Base-by-base conservation (phyloP, 2,113 vertebrate species). In the Tragelaphus imberbis region DNA sequence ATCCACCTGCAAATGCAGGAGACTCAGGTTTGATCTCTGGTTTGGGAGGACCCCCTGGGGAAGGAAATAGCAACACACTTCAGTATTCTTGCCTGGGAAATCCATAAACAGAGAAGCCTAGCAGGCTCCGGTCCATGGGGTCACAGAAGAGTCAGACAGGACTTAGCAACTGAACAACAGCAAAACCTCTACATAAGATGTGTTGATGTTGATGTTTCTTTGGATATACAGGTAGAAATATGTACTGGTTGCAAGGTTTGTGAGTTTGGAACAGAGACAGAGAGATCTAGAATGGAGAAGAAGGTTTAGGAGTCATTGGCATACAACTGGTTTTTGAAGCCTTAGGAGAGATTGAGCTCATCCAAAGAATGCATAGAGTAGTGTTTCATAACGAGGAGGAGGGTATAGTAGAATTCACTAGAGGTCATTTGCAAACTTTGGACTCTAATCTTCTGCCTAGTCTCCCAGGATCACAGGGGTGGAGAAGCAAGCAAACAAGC, bases 71-170 rank as follows among this genome's bases (percentile, higher is more conserved):
- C 40, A 44, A 44, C 71, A 40, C 23, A 14, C 3, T 77, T 12
- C 23, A 27, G 13, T 77, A 77, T 44, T 44, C 71, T 44, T 27
- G 71, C 71, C 71, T 27, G 71, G 36, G 6, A 44, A 77, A 44
- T 44, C 71, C 71, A 44, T 44, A 3, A 44, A 7, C 36, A 77
- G 36, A 77, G 21, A 44, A 77, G 36, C 40, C 23, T 27, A 7
- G 21, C 0, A 0, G 71, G 40, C 40, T 77, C 21, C 1, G 1
- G 40, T 44, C 40, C 12, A 44, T 14, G 40, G 23, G 36, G 71
- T 77, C 40, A 44, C 40, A 40, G n/a, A 77, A 4, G 71, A 77
- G 12, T 77, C 36, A 77, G 71, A 44, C 40, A 44, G 36, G 40
- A 77, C 25, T 77, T 44, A 77, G 71, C 71, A 77, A 27, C 23